phyloP scores from a whole-genome alignment of 2,113 vertebrate species.

The human (Homo sapiens) region GRCh38 chr15:62966501-62967000 shows the following conservation, averaged over 20 bases:
- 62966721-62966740: background rate
- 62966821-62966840: background rate
- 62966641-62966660: background rate
- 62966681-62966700: background rate
- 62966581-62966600: background rate
- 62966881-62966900: background rate
- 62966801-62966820: background rate
- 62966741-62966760: background rate
- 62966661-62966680: background rate
- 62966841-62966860: background rate
- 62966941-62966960: background rate
- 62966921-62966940: background rate
- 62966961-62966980: background rate
- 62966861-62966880: background rate
- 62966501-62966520: background rate
- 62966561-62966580: background rate
- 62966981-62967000: background rate
- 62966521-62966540: background rate
- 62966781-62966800: background rate
- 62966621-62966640: background rate
- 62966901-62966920: background rate
- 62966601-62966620: background rate
- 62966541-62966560: background rate
- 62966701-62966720: background rate
- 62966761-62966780: background rate